Evolutionary conservation across 1,140 invertebrate species (phyloP).

Genomic region (Lepeophtheirus salmonis): DNA sequence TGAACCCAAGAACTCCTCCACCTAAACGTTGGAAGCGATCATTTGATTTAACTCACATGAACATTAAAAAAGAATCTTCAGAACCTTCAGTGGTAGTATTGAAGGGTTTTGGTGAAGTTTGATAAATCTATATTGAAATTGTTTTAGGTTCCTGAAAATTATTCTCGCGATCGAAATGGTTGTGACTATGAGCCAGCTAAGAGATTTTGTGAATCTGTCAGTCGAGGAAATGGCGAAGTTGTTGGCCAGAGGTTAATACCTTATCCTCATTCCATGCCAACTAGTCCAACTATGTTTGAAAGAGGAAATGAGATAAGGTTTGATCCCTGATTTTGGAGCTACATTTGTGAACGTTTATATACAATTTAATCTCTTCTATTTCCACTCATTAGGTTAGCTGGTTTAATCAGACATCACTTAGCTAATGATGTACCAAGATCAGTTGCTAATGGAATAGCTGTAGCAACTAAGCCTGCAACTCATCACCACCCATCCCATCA

Average conservation of each 20-base stretch:
- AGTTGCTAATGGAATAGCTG: not conserved
- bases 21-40: conserved; percentile 18
- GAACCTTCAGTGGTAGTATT: not conserved
- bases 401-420: conserved; percentile 6
- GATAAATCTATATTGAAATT: too few species aligned
- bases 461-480: not conserved
- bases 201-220: not conserved
- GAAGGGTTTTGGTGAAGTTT: too few species aligned
- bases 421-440: not conserved
- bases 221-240: not conserved
- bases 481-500: not conserved
- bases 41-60: conserved; percentile 10
- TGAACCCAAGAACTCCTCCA: conserved; percentile 10
- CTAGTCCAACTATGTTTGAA: conserved; percentile 15
- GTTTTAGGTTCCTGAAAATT: conserved; percentile 11
- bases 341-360: too few species aligned
- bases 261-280: conserved; percentile 16
- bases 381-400: conserved; percentile 8
- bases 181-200: conserved; percentile 11
- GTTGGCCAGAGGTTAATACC: not conserved
- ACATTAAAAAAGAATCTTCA: not conserved
- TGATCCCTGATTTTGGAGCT: too few species aligned
- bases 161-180: conserved; percentile 1
- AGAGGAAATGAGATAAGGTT: conserved; percentile 8
- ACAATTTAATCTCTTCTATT: not conserved